Base-by-base conservation (phyloP, 2,113 vertebrate species). In the Sialia sialis region DNA sequence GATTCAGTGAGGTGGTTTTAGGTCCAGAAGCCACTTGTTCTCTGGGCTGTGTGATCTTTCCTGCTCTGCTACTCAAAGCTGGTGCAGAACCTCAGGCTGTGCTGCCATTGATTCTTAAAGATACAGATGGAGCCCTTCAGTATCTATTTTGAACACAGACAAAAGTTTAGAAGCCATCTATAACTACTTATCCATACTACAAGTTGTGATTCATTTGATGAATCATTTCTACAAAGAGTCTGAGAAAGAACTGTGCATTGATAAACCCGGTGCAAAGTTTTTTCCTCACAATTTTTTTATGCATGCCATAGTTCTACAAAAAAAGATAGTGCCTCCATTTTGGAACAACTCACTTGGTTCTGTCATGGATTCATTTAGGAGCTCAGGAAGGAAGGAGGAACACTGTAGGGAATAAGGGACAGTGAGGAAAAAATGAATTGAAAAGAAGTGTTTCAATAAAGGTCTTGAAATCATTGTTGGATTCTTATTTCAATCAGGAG, bases 401-500 rank as follows among this genome's bases (percentile, higher is more conserved):
- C 10, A 46, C 12, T 43, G 5, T 16, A 56, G 32, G 16, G 5
- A 48, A 25, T 25, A 64, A 56, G 13, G 3, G 3, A 9, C 1
- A 1, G 6, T 2, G 2, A 12, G 27, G 27, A 27, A 34, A 27
- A 39, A 23, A 51, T 2, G 3, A 41, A 7, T 8, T 25, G 7
- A 30, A 83, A 5, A 59, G 1, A 46, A 64, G 1, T 2, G 2
- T 82, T 93, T 26, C 51, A 70, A 54, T 58, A 49, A 59, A n/a
- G 9, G 5, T 20, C 15, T 64, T 73, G 4, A 73, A 66, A 59
- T 49, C 6, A 22, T 2, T 13, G 23, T 58, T 66, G 22, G 9
- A 58, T 66, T 36, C 18, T 73, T 58, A 22, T 20, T 21, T 11
- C 1, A 13, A 85, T 11, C 18, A 70, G 22, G 18, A 19, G 7